Percentiles rank a stretch among this genome's conserved stretches.
These are phyloP conservation scores for Anas capensis DNA, from an alignment of 2,797 vertebrate species.

Conservation along the genomic window DNA sequence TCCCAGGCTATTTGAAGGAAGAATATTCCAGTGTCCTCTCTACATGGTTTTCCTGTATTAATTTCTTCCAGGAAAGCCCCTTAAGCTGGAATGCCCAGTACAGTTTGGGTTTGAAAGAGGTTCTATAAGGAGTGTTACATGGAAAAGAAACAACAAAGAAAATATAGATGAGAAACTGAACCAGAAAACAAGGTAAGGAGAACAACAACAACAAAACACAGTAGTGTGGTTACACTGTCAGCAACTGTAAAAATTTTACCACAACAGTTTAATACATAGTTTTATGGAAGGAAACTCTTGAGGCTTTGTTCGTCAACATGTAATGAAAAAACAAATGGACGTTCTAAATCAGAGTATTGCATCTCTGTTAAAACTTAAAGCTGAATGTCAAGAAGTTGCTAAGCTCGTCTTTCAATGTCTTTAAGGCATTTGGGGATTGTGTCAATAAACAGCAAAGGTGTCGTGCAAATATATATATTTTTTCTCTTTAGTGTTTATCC, in stretches of 20 bases:
- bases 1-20: neutral
- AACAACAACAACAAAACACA: neutral
- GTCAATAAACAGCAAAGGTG: neutral
- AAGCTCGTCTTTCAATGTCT: neutral
- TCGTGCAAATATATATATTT: fast-evolving
- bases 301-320: neutral
- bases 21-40: neutral
- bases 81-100: slow-evolving; percentile 82
- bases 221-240: neutral
- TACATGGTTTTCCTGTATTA: neutral
- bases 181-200: slow-evolving; percentile 65
- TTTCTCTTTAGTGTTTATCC: slow-evolving; percentile 40
- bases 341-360: neutral
- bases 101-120: slow-evolving; percentile 80
- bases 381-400: neutral
- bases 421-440: neutral
- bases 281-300: neutral
- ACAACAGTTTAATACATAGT: neutral
- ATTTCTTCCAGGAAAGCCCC: slow-evolving; percentile 78
- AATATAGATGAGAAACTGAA: slow-evolving; percentile 15
- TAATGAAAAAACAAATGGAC: neutral
- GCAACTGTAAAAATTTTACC: neutral
- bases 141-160: slow-evolving; percentile 73
- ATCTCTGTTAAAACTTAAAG: neutral
- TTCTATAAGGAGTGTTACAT: slow-evolving; percentile 68